Evolutionary conservation across 2,888 invertebrate genomes (phyloP).

Genomic region (Empis livida): DNA sequence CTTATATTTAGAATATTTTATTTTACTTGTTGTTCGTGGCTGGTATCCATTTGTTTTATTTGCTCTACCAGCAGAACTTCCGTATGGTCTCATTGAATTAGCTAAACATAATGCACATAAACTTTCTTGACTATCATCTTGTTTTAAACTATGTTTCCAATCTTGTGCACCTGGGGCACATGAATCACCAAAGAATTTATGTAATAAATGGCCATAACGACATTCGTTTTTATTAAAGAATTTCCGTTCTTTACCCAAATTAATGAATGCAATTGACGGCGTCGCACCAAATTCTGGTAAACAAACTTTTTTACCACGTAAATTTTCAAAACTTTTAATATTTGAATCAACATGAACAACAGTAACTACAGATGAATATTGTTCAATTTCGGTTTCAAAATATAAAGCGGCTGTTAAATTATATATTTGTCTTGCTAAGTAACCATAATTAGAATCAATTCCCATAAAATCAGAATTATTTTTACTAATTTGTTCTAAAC

Average conservation of each 20-base stretch:
- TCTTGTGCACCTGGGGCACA: conserved; percentile 50
- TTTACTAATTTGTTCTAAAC: conserved; percentile 41
- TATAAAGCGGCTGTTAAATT: conserved; percentile 43
- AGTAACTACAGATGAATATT: conserved; percentile 41
- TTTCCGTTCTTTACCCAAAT: conserved; percentile 38
- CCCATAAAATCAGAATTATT: conserved; percentile 44
- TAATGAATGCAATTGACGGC: conserved; percentile 51
- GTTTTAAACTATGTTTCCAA: conserved; percentile 33
- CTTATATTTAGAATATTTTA: neutral
- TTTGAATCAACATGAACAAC: conserved; percentile 37
- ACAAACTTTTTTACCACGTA: conserved; percentile 45
- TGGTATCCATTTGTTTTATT: too few relatives aligned
- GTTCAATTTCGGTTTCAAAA: conserved; percentile 41
- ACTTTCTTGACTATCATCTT: conserved; percentile 16
- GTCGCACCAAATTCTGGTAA: conserved; percentile 53
- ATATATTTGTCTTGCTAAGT: conserved; percentile 41
- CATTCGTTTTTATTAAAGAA: conserved; percentile 39
- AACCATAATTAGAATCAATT: conserved; percentile 49
- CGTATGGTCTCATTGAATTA: neutral
- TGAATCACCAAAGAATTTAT: conserved; percentile 42
- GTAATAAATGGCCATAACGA: conserved; percentile 43
- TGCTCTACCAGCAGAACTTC: too few relatives aligned
- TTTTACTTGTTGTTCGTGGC: neutral
- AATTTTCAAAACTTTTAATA: conserved; percentile 41
- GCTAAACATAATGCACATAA: conserved; percentile 24